Conservation (phyloP, 2,113 vertebrate species). For the Phylloscopus whistleri region DNA sequence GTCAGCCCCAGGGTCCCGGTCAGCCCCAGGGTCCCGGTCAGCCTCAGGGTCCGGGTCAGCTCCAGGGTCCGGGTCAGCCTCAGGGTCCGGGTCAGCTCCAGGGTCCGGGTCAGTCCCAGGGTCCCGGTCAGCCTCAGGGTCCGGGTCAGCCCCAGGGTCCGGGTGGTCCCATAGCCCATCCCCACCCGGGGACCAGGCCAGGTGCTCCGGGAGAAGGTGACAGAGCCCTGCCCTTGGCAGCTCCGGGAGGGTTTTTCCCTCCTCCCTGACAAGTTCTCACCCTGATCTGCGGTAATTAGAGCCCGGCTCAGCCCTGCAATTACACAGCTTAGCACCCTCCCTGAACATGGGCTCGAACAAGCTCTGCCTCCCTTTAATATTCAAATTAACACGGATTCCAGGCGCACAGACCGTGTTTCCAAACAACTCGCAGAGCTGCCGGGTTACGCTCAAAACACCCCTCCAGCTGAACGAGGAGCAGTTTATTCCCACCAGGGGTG, state of each 20-base stretch:
- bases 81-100: too few relatives aligned
- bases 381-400: background rate
- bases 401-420: background rate
- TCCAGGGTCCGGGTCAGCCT: background rate
- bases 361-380: conserved; percentile 1
- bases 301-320: conserved; percentile 10
- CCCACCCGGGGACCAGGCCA: background rate
- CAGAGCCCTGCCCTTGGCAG: background rate
- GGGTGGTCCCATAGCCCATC: background rate
- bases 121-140: too few relatives aligned
- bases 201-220: background rate
- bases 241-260: background rate
- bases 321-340: background rate
- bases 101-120: too few relatives aligned
- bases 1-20: background rate
- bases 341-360: background rate
- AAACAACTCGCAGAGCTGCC: background rate
- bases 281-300: conserved; percentile 4
- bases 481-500: background rate
- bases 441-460: background rate
- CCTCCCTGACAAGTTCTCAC: background rate
- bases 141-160: background rate
- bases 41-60: background rate
- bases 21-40: too few relatives aligned
- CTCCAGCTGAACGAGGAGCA: background rate